Percentiles rank a stretch among this genome's conserved stretches.
Conservation (phyloP, 2,797 vertebrate genomes). For the Micropoecilia bifurca region DNA sequence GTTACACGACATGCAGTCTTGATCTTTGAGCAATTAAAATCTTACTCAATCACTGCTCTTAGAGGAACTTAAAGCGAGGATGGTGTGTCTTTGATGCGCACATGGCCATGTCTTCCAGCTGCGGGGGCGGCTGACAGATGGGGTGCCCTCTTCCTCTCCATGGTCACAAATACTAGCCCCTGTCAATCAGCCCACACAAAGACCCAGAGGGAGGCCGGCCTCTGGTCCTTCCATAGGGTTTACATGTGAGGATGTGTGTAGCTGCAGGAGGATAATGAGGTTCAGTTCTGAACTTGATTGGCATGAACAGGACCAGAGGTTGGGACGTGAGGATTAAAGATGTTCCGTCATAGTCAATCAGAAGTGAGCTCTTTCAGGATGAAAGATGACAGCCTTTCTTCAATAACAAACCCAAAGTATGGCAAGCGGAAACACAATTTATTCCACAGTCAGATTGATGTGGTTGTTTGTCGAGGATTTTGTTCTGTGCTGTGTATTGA, state of each 20-base stretch:
- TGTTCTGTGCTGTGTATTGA: slow-evolving; percentile 9
- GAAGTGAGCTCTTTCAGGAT: slow-evolving; percentile 25
- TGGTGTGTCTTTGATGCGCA: slow-evolving; percentile 49
- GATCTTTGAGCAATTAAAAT: slow-evolving; percentile 4
- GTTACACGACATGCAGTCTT: neutral
- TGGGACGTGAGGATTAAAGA: slow-evolving; percentile 58
- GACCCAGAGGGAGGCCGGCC: slow-evolving; percentile 56
- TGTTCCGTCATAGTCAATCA: slow-evolving; percentile 38
- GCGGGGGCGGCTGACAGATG: slow-evolving; percentile 69
- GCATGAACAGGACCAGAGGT: slow-evolving; percentile 47
- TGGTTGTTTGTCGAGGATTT: neutral
- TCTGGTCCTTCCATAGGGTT: slow-evolving; percentile 31
- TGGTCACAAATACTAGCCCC: slow-evolving; percentile 75
- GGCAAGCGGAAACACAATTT: neutral
- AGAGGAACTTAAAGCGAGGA: slow-evolving; percentile 14
- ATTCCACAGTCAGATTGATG: slow-evolving; percentile 10
- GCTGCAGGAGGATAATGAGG: slow-evolving; percentile 62
- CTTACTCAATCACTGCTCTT: neutral
- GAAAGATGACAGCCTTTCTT: slow-evolving; percentile 13
- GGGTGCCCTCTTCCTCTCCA: slow-evolving; percentile 65
- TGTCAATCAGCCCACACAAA: slow-evolving; percentile 72
- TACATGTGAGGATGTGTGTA: slow-evolving; percentile 46
- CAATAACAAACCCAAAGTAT: neutral
- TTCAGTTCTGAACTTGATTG: slow-evolving; percentile 57
- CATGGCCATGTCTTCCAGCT: slow-evolving; percentile 69